phyloP scores from a whole-genome alignment of 2,113 vertebrate species.

The Brachirus orientalis region DNA sequence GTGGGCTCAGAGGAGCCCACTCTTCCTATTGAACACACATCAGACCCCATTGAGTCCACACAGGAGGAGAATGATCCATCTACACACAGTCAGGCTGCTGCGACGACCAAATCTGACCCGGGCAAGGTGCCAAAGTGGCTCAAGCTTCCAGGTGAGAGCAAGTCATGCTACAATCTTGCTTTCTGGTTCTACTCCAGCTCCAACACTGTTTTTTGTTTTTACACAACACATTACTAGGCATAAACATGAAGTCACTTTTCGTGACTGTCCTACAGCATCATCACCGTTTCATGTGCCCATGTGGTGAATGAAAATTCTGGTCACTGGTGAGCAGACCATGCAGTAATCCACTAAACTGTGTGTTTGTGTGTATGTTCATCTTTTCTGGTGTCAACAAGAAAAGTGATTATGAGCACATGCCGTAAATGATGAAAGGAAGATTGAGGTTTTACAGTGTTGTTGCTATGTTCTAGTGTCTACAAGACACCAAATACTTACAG shows the following conservation, averaged over 20 bases:
- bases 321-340: neutral
- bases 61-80: conserved; percentile 27
- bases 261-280: neutral
- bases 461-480: neutral
- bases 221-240: too few relatives aligned
- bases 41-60: conserved; percentile 3
- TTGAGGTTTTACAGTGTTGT: neutral
- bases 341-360: too few relatives aligned
- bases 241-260: too few relatives aligned
- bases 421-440: neutral
- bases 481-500: neutral
- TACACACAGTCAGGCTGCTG: conserved; percentile 29
- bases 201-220: too few relatives aligned
- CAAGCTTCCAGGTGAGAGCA: conserved; percentile 81
- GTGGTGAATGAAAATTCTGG: neutral
- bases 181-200: too few relatives aligned
- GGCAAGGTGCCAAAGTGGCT: conserved; percentile 85
- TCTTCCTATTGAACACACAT: conserved; percentile 19
- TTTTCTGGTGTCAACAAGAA: neutral
- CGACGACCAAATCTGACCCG: conserved; percentile 53
- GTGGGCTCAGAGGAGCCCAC: conserved; percentile 30
- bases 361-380: too few relatives aligned
- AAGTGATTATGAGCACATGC: neutral
- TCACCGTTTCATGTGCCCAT: neutral
- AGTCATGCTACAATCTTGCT: neutral